Percentiles rank a stretch among this genome's conserved stretches.
These are phyloP conservation scores for Amblyjoppa proteus DNA, from an alignment of 2,888 invertebrate species.

Conservation along the genomic window DNA sequence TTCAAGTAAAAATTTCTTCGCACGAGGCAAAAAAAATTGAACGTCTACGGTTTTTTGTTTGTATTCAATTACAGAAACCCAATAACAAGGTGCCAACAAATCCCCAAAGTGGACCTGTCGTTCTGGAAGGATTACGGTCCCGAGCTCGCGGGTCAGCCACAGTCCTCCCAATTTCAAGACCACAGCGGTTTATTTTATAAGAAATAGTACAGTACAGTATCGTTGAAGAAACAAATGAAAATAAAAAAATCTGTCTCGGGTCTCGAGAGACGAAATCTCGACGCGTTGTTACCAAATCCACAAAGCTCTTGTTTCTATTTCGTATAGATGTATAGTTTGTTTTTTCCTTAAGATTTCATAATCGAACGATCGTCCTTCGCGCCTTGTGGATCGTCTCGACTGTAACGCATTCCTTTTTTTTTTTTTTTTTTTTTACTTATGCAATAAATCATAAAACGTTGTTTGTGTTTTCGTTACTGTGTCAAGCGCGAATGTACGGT, in stretches of 20 bases:
- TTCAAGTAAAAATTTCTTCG: conserved; percentile 14
- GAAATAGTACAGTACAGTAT: conserved; percentile 50
- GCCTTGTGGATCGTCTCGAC: not conserved
- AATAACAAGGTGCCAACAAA: conserved; percentile 87
- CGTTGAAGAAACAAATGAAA: not conserved
- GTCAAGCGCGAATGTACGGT: no score
- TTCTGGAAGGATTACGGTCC: conserved; percentile 86
- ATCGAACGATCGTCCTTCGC: conserved; percentile 6
- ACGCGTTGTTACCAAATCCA: conserved; percentile 48
- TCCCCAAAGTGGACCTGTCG: conserved; percentile 88
- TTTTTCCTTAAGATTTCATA: conserved; percentile 38
- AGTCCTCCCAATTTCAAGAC: conserved; percentile 43
- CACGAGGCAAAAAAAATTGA: not conserved
- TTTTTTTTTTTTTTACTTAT: conserved; percentile 4
- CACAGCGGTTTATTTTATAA: conserved; percentile 63
- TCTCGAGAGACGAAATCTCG: conserved; percentile 9
- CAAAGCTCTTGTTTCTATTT: conserved; percentile 35
- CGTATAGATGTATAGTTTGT: conserved; percentile 44
- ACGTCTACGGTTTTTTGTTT: conserved; percentile 36
- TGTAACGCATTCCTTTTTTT: not conserved
- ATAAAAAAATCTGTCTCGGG: conserved; percentile 1
- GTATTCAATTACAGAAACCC: conserved; percentile 88
- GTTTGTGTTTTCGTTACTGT: not conserved
- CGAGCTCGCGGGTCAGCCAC: conserved; percentile 52
- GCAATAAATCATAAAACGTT: conserved; percentile 8